A percentile compares a stretch with the other conserved stretches of the same genome.
Evolutionary conservation across 1,140 invertebrate species (phyloP).

Genomic region (Teleopsis dalmanni): DNA sequence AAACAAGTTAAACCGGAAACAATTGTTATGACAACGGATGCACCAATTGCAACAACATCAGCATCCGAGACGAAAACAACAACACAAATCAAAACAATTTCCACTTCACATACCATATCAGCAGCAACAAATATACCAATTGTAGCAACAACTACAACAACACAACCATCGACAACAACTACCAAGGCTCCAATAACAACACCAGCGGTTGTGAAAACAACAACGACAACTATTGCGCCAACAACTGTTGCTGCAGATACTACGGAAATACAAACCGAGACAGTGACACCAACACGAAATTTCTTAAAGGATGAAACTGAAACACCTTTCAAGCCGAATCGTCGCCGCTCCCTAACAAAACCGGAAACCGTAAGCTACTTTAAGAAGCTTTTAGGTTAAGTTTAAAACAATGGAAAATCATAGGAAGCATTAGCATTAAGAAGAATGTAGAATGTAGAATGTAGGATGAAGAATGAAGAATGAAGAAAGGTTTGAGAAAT

Average conservation of each 20-base stretch:
- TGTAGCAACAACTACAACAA: slow-evolving; percentile 11
- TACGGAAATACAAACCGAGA: not conserved
- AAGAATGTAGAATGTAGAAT: not conserved
- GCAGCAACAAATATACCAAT: slow-evolving; percentile 4
- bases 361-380: slow-evolving; percentile 43
- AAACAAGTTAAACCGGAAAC: not conserved
- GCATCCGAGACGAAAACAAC: not conserved
- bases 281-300: slow-evolving; percentile 28
- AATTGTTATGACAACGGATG: not conserved
- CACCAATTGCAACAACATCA: slow-evolving; percentile 2
- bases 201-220: slow-evolving; percentile 7
- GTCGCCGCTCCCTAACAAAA: slow-evolving; percentile 41
- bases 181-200: slow-evolving; percentile 10
- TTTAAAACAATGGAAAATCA: not conserved
- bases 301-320: slow-evolving; percentile 39
- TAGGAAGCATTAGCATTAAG: not conserved
- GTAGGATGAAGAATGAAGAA: not conserved
- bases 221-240: slow-evolving; percentile 7
- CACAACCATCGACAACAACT: slow-evolving; percentile 12
- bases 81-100: not conserved
- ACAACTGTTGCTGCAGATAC: not conserved
- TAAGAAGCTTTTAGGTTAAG: slow-evolving; percentile 43
- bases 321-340: slow-evolving; percentile 39
- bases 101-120: not conserved
- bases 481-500: not conserved